These are phyloP conservation scores for Eudyptes chrysolophus DNA, from an alignment of 2,113 vertebrate species.

Conservation along the genomic window DNA sequence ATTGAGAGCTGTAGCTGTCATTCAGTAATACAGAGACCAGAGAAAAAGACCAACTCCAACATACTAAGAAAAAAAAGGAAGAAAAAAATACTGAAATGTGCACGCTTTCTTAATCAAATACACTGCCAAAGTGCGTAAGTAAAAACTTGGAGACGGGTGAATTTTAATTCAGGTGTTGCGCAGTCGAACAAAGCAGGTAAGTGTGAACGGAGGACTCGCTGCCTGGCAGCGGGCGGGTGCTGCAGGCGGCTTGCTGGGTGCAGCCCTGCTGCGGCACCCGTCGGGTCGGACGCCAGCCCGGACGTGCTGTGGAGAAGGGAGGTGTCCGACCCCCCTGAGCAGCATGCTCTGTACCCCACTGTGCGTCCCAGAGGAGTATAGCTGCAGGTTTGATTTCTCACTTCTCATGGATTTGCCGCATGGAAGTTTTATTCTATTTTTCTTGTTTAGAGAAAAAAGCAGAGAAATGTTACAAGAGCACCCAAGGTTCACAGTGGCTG, in stretches of 20 bases:
- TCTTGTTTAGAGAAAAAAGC: not conserved
- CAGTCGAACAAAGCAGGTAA: not conserved
- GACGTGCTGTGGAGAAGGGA: rapidly evolving
- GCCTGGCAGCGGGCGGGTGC: not conserved
- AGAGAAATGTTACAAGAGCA: not conserved
- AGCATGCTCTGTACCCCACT: not conserved
- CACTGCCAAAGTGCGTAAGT: not conserved
- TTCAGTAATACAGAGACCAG: not conserved
- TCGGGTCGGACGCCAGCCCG: rapidly evolving
- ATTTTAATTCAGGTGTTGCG: not conserved
- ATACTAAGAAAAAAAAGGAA: not conserved
- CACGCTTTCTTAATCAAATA: not conserved
- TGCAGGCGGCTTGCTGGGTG: not conserved
- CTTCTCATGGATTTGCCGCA: rapidly evolving
- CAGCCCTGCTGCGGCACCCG: not conserved
- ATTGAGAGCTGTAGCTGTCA: not conserved
- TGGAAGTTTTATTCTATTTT: not conserved
- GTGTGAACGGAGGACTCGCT: not conserved
- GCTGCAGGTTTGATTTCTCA: not conserved
- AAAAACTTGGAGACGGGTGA: not conserved
- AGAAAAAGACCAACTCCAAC: not conserved
- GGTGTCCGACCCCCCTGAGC: rapidly evolving
- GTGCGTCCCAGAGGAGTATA: not conserved
- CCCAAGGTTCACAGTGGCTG: not conserved
- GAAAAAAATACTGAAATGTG: not conserved